Base-by-base conservation (phyloP, 1,140 invertebrate species). In the Branchinecta lindahli region DNA sequence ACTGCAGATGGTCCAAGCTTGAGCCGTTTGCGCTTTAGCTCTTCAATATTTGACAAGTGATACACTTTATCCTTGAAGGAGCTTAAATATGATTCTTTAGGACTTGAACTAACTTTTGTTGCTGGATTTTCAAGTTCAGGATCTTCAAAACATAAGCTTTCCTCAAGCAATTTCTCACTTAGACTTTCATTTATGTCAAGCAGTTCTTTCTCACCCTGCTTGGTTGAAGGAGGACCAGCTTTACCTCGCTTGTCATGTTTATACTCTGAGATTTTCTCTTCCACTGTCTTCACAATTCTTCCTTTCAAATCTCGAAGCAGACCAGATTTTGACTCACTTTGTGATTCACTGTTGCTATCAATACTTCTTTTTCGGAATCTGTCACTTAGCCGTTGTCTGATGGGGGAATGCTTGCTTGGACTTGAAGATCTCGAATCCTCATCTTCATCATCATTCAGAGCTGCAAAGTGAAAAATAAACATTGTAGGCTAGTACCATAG, bases 261-360 rank as follows among this genome's bases (percentile, higher is more conserved):
- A 20, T 46, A 46, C 52, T 69, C 68, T 7, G 68, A 46, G 44
- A 69, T 69, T 47, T 69, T 69, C n/a, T 69, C 68, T 69, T 69
- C 68, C 4, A 69, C 68, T 4, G 44, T 69, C 46, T 46, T 69
- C 7, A 47, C 45, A 21, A 69, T 69, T 21, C 52, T 46, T 3
- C 68, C 68, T 47, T 69, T 69, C 10, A 69, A 18, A 21, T 69
- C 68, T 10, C 21, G 45, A 18, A 69, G 45, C 8, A 69, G 52
- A 15, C 52, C 52, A 61, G 52, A 15, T 61, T 61, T 61, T 20
- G 12, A 20, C 18, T 61, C 52, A 33, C 33, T 33, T 6, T 61
- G 52, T 4, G 12, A 15, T 61, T 61, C 52, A 61, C 18, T 61
- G 12, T 12, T 15, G 18, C 4, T 20, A 6, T 61, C 52, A 15